Evolutionary conservation across 23 tunicate species (phyloP).

Genomic region (Trididemnum miniatum): DNA sequence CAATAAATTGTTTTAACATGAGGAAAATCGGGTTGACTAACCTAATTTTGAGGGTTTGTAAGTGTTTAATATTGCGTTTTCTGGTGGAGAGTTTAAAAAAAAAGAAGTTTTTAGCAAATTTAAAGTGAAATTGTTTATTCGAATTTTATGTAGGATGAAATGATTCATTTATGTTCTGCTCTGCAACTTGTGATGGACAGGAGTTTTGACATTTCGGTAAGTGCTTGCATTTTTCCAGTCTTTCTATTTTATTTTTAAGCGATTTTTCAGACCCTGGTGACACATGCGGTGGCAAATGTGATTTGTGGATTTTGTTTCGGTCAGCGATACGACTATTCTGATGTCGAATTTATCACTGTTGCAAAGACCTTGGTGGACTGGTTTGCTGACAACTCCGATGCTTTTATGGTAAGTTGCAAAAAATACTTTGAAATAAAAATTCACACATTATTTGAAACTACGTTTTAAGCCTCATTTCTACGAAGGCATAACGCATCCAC

Average conservation of each 20-base stretch:
- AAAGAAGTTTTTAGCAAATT: too few relatives aligned
- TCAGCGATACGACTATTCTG: slow-evolving; percentile 38
- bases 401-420: slow-evolving; percentile 35
- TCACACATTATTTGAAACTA: too few relatives aligned
- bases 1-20: too few relatives aligned
- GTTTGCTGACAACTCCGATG: slow-evolving; percentile 44
- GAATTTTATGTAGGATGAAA: slow-evolving; percentile 36
- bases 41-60: too few relatives aligned
- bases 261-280: slow-evolving; percentile 32
- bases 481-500: too few relatives aligned
- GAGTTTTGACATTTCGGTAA: slow-evolving; percentile 39
- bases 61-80: too few relatives aligned
- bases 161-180: slow-evolving; percentile 29
- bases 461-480: too few relatives aligned
- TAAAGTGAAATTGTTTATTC: too few relatives aligned
- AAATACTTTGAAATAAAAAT: too few relatives aligned
- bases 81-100: too few relatives aligned
- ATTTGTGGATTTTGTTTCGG: slow-evolving; percentile 43
- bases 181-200: slow-evolving; percentile 17
- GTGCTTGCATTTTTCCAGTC: not conserved
- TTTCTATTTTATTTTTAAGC: not conserved
- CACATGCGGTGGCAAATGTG: slow-evolving; percentile 53
- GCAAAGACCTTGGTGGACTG: slow-evolving; percentile 43
- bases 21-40: too few relatives aligned
- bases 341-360: slow-evolving; percentile 27